Base-by-base conservation (phyloP, 1,140 invertebrate species). In the Cotesia vestalis region DNA sequence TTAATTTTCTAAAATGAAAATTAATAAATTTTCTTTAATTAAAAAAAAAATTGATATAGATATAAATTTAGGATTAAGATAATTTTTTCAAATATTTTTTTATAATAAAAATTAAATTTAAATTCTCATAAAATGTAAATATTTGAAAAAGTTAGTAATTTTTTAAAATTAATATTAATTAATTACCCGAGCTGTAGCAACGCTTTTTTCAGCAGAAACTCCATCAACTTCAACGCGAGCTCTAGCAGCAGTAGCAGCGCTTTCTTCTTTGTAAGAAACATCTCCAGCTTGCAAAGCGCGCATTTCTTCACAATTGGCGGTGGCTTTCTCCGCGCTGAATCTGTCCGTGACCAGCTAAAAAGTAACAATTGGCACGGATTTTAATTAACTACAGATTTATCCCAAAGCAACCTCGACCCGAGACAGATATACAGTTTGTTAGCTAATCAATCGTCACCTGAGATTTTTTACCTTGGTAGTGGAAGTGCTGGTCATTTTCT, bases 281-380 rank as follows among this genome's bases (percentile, higher is more conserved):
- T 95, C 94, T 2, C 92, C 92, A 5, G 94, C 88, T 78, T 95
- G 92, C 60, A 96, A 79, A 17, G 91, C 90, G 81, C 93, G 92
- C 89, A 92, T 91, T 84, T 94, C 92, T 4, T 93, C 92, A 17
- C 91, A 91, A 80, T 95, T 94, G n/a, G 92, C 90, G 2, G 88
- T 89, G 78, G 91, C 90, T 76, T 92, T 91, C 77, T 95, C 94
- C 4, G 93, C 91, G 85, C 92, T 95, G 80, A 92, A 94, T 63
- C 92, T 92, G 79, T 95, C 94, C 55, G 92, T 92, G n/a, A 94
- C 89, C 8, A 94, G 91, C 88, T 88, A 74, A 72, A 14, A 77
- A 20, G 3, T 36, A 38, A 40, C 4, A 53, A 46, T 46, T 46
- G 40, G 40, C 40, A 46, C 40, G 6, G 40, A 27, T 27, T 52